Evolutionary conservation across 2,797 vertebrate genomes (phyloP), one percentile per base, ranked within the genome.

Genomic region (Gallinago solitaria): DNA sequence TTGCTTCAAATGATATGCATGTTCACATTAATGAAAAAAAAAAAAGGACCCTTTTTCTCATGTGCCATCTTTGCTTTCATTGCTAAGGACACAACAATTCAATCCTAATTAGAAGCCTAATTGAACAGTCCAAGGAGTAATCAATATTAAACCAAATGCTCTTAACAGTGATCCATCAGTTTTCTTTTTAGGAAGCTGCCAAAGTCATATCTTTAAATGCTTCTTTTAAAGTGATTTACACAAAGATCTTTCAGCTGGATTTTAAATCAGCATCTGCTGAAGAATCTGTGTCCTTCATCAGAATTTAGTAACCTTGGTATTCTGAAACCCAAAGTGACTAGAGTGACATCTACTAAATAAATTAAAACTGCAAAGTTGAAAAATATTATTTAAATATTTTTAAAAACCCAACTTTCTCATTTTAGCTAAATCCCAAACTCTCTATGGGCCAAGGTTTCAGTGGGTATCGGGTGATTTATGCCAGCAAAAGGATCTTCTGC

Each of bases 121-220:
- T 11, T 93, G 79, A 92, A 63, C n/a, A 33, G 63, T 65, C 27
- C 12, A 83, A 65, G 28, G 43, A 83, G 15, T 59, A 83, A 92
- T 91, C 87, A 89, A 61, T 92, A 92, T 63, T 87, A 69, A 95
- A 51, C n/a, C 32, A 90, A 90, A 82, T n/a, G 32, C 32, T 95
- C 41, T 61, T 80, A 77, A 77, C 56, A 39, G 37, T 78, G 45
- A 51, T 83, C 47, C 45, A 35, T 87, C 89, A 50, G 45, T 83
- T 87, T 90, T 56, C 33, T 86, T 84, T 65, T 48, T 33, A 78
- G 50, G 33, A 76, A 67, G 11, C 43, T 94, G 68, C 71, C 45
- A 19, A 92, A 94, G 21, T 74, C 14, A 12, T 90, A 90, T 68
- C 27, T 93, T 75, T 83, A 77, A 90, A 79, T 85, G 37, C 11